These are phyloP conservation scores for Harpagifer antarcticus DNA, from an alignment of 2,797 vertebrate genomes.

Conservation along the genomic window DNA sequence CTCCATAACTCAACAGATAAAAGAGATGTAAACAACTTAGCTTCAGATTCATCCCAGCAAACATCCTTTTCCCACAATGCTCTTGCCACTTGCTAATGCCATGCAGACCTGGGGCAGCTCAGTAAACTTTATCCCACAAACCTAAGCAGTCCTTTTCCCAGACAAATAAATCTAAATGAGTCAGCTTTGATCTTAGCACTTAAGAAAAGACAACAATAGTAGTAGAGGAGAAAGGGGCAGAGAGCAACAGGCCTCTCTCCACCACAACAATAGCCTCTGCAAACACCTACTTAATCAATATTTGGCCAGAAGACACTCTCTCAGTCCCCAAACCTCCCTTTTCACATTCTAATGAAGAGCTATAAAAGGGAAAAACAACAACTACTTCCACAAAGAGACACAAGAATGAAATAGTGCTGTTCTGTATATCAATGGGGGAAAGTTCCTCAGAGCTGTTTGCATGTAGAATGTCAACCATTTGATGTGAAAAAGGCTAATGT, in stretches of 20 bases:
- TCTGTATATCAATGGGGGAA: constrained; percentile 71
- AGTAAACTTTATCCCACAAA: constrained; percentile 76
- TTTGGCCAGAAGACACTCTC: constrained; percentile 94
- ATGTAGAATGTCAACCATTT: constrained; percentile 57
- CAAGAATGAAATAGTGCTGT: constrained; percentile 81
- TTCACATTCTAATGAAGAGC: constrained; percentile 98
- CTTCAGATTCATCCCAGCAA: constrained; percentile 42
- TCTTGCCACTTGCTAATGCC: constrained; percentile 60
- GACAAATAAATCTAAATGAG: constrained; percentile 98
- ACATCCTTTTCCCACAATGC: constrained; percentile 62
- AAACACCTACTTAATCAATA: constrained; percentile 99
- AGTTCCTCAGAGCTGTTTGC: constrained; percentile 56
- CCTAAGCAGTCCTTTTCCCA: constrained; percentile 86
- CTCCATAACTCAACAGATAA: constrained; percentile 32
- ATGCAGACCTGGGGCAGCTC: constrained; percentile 60
- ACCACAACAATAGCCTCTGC: constrained; percentile 93
- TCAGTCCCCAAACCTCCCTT: constrained; percentile 90
- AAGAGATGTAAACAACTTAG: constrained; percentile 50
- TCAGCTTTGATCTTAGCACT: constrained; percentile 96
- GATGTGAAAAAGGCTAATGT: constrained; percentile 42
- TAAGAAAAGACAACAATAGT: constrained; percentile 93
- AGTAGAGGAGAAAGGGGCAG: constrained; percentile 90
- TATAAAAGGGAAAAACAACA: constrained; percentile 90
- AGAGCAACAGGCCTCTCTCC: constrained; percentile 89
- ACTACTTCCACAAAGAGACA: constrained; percentile 84